phyloP scores from a whole-genome alignment of 2,113 vertebrate species.

The Ranitomeya variabilis region DNA sequence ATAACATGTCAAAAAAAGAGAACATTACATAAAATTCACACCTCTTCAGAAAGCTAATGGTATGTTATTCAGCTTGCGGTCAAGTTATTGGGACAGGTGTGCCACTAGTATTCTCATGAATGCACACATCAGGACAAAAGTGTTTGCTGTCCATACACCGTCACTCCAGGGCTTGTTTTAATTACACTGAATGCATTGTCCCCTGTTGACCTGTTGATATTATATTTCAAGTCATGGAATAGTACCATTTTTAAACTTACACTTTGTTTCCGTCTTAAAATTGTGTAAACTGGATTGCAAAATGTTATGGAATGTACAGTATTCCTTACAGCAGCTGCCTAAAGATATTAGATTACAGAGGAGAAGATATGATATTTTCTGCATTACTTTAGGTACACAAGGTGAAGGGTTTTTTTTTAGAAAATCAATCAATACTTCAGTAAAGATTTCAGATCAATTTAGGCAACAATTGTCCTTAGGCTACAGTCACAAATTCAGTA shows the following conservation, averaged over 20 bases:
- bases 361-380: background rate
- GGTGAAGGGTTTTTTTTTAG: background rate
- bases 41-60: background rate
- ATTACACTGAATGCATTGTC: background rate
- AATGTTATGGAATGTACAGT: background rate
- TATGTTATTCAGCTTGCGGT: background rate
- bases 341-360: background rate
- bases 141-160: background rate
- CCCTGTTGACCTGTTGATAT: constrained; percentile 1
- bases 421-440: background rate
- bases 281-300: constrained; percentile 8
- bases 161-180: background rate
- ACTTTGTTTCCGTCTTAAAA: background rate
- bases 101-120: background rate
- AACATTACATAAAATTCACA: background rate
- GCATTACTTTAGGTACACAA: background rate
- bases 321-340: background rate
- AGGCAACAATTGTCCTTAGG: background rate
- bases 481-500: too few species aligned
- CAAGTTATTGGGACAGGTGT: background rate
- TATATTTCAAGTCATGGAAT: background rate
- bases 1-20: background rate
- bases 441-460: background rate
- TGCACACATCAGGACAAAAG: background rate
- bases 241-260: constrained; percentile 1